Conservation (phyloP, 2,888 invertebrate genomes). For the Leptopilina myrica region DNA sequence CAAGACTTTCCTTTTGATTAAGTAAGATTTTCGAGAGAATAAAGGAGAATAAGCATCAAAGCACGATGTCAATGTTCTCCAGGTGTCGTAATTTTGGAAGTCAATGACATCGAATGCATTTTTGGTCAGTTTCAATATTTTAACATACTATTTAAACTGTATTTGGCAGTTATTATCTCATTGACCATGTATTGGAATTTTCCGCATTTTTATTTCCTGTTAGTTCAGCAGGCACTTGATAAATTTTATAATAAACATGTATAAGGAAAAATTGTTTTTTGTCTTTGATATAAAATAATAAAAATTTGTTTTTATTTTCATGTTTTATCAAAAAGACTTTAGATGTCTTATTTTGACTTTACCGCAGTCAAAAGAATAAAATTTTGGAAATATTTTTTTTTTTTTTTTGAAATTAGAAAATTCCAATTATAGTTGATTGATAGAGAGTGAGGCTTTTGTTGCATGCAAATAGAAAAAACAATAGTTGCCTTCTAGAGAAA, state of each 20-base stretch:
- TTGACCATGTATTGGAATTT: constrained; percentile 25
- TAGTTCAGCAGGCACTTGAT: background rate
- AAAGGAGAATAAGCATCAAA: constrained; percentile 1
- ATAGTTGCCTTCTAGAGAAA: background rate
- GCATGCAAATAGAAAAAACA: constrained; percentile 19
- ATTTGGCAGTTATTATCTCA: background rate
- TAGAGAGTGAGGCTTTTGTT: constrained; percentile 7
- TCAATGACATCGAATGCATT: constrained; percentile 37
- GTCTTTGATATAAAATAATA: background rate
- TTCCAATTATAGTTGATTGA: background rate
- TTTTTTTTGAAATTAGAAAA: background rate
- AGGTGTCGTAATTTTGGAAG: background rate
- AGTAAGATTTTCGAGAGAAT: constrained; percentile 13
- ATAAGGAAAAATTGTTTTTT: background rate
- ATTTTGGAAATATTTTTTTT: background rate
- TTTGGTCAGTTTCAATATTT: background rate
- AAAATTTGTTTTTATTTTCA: too few relatives aligned
- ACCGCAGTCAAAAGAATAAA: background rate
- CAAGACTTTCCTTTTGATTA: background rate
- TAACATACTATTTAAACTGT: background rate
- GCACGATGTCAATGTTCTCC: constrained; percentile 28
- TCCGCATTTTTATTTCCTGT: background rate
- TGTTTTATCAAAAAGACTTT: too few relatives aligned
- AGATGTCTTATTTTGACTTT: too few relatives aligned
- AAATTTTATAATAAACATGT: background rate